Percentiles rank a stretch among this genome's conserved stretches.
These are phyloP conservation scores for Lophius piscatorius DNA, from an alignment of 2,113 vertebrate genomes.

Conservation along the genomic window DNA sequence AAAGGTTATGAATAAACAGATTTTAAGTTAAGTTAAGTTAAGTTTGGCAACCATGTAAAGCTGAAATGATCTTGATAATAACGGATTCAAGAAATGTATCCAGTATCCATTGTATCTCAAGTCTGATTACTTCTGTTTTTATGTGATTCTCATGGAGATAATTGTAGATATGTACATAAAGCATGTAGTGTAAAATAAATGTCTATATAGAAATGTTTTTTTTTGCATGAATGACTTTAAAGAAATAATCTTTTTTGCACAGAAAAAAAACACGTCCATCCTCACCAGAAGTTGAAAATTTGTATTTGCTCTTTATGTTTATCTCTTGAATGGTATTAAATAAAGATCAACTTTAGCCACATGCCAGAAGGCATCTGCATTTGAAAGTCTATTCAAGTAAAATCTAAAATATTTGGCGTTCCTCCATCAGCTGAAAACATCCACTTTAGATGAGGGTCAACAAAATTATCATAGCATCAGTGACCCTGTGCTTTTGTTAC, in stretches of 20 bases:
- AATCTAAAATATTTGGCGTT: constrained; percentile 13
- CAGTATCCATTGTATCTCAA: not conserved
- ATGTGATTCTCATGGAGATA: no score
- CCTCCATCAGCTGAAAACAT: constrained; percentile 16
- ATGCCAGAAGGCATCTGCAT: constrained; percentile 15
- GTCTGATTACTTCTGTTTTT: no score
- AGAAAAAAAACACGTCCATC: constrained; percentile 4
- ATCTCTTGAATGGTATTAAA: not conserved
- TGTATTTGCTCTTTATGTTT: no score
- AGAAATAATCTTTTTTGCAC: not conserved
- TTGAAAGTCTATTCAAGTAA: constrained; percentile 1
- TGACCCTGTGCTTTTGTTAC: constrained; percentile 36
- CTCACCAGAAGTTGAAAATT: constrained; percentile 16
- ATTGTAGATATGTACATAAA: no score
- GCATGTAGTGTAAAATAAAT: no score
- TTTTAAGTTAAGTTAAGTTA: no score
- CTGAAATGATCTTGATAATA: not conserved
- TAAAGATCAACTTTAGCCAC: constrained; percentile 21
- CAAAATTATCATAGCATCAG: constrained; percentile 9
- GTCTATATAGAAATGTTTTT: no score
- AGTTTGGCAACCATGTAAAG: not conserved
- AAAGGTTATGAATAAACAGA: not conserved
- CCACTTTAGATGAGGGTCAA: constrained; percentile 9
- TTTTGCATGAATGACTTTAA: not conserved
- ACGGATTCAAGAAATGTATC: not conserved